Conservation (phyloP, 2,113 vertebrate species). For the Aplodontia rufa region DNA sequence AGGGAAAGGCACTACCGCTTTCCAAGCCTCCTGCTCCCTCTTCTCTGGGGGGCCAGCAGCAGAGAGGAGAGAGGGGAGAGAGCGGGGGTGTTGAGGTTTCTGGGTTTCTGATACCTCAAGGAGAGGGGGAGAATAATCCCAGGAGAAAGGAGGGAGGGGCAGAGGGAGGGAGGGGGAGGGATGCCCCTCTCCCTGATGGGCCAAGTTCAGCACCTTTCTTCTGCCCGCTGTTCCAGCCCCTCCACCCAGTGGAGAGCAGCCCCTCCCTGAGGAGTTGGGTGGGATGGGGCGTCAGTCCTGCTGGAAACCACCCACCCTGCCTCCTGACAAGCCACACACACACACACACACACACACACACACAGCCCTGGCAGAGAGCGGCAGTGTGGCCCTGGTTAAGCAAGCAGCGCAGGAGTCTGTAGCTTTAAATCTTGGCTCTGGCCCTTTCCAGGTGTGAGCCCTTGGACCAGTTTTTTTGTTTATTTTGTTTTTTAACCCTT, state of each 20-base stretch:
- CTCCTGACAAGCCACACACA: too few species aligned
- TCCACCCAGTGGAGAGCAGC: not conserved
- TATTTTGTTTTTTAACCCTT: not conserved
- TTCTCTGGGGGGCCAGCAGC: not conserved
- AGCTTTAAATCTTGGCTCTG: not conserved
- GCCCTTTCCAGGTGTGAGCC: not conserved
- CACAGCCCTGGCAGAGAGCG: not conserved
- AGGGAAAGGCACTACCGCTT: slow-evolving; percentile 41
- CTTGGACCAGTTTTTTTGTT: not conserved
- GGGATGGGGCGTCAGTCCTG: not conserved
- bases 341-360: too few species aligned
- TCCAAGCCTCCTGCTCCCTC: slow-evolving; percentile 56
- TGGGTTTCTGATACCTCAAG: slow-evolving; percentile 25
- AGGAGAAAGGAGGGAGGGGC: not conserved
- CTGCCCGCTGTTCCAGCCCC: not conserved
- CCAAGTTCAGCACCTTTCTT: slow-evolving; percentile 14
- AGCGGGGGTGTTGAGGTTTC: too few species aligned
- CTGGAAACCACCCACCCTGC: not conserved
- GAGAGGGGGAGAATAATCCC: not conserved
- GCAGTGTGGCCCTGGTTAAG: not conserved
- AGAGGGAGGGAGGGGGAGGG: not conserved
- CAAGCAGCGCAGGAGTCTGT: not conserved
- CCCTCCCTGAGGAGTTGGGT: not conserved
- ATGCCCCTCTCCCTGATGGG: not conserved
- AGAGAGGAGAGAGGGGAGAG: not conserved